These are phyloP conservation scores for Anthonomus grandis DNA, from an alignment of 1,140 invertebrate genomes.

Conservation along the genomic window DNA sequence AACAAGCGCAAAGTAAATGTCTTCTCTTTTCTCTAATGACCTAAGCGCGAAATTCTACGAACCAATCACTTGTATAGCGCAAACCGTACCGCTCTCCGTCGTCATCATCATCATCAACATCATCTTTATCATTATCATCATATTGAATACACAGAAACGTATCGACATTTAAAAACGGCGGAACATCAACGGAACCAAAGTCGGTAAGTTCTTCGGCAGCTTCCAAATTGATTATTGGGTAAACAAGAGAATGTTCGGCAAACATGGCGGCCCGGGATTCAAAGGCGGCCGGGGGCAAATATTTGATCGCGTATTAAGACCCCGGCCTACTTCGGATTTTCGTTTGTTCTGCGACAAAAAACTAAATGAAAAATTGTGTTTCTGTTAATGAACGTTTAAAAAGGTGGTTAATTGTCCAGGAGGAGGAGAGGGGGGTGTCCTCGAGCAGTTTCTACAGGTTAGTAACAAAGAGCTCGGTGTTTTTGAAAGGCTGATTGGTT, in stretches of 20 bases:
- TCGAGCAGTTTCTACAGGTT: conserved; percentile 15
- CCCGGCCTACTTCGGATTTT: conserved; percentile 25
- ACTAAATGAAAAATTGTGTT: conserved; percentile 31
- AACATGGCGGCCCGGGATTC: conserved; percentile 21
- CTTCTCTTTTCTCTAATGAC: conserved; percentile 6
- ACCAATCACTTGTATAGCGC: conserved; percentile 10
- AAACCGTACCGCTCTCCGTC: too few relatives aligned
- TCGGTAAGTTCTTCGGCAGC: conserved; percentile 23
- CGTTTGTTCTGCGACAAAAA: conserved; percentile 30
- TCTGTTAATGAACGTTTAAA: conserved; percentile 27
- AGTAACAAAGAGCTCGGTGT: conserved; percentile 11
- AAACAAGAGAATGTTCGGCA: conserved; percentile 27
- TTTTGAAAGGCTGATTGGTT: not conserved
- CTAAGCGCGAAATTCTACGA: conserved; percentile 18
- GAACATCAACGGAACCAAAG: conserved; percentile 25
- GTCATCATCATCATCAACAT: too few relatives aligned
- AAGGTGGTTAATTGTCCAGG: conserved; percentile 21
- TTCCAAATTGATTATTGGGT: conserved; percentile 29
- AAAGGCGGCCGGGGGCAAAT: conserved; percentile 20
- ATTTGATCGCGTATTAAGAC: conserved; percentile 28
- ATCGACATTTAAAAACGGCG: conserved; percentile 21
- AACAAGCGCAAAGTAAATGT: too few relatives aligned
- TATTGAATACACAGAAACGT: too few relatives aligned
- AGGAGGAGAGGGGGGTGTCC: not conserved
- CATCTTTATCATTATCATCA: too few relatives aligned